These are phyloP conservation scores for Pseudeuparius sepicola DNA, from an alignment of 2,888 invertebrate genomes.

Conservation along the genomic window DNA sequence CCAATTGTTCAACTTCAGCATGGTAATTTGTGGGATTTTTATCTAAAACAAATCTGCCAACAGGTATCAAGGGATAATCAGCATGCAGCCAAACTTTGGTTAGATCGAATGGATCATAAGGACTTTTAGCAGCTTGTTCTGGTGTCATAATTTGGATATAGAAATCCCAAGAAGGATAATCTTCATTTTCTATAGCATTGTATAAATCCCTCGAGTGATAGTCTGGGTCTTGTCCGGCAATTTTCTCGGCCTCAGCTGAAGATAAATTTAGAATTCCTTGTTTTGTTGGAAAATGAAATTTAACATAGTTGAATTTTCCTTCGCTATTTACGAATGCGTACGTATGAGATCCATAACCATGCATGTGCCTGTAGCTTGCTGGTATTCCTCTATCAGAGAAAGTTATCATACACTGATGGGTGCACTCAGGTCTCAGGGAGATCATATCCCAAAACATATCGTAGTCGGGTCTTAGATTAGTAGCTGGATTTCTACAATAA, in stretches of 20 bases:
- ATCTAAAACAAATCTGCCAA: slow-evolving; percentile 76
- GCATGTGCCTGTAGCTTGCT: slow-evolving; percentile 59
- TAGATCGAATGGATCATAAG: slow-evolving; percentile 85
- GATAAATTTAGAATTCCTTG: slow-evolving; percentile 77
- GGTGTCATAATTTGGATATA: slow-evolving; percentile 80
- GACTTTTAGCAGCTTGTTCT: slow-evolving; percentile 66
- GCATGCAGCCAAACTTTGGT: slow-evolving; percentile 87
- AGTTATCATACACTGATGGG: slow-evolving; percentile 76
- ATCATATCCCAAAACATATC: slow-evolving; percentile 97
- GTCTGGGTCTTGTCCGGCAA: slow-evolving; percentile 76
- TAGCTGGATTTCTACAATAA: slow-evolving; percentile 71
- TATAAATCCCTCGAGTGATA: slow-evolving; percentile 81
- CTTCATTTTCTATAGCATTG: slow-evolving; percentile 68
- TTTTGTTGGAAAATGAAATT: slow-evolving; percentile 85
- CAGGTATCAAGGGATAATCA: slow-evolving; percentile 80
- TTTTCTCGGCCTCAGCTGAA: slow-evolving; percentile 53
- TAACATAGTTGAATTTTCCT: slow-evolving; percentile 63
- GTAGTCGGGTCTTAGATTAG: slow-evolving; percentile 72
- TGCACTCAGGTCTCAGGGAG: slow-evolving; percentile 74
- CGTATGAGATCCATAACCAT: slow-evolving; percentile 90
- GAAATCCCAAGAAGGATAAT: slow-evolving; percentile 68
- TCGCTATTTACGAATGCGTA: slow-evolving; percentile 76
- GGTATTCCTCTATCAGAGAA: slow-evolving; percentile 91
- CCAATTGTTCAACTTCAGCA: slow-evolving; percentile 85
- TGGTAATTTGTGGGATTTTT: slow-evolving; percentile 87